Evolutionary conservation across 2,113 vertebrate species (phyloP).

Genomic region (Sylvietta virens): DNA sequence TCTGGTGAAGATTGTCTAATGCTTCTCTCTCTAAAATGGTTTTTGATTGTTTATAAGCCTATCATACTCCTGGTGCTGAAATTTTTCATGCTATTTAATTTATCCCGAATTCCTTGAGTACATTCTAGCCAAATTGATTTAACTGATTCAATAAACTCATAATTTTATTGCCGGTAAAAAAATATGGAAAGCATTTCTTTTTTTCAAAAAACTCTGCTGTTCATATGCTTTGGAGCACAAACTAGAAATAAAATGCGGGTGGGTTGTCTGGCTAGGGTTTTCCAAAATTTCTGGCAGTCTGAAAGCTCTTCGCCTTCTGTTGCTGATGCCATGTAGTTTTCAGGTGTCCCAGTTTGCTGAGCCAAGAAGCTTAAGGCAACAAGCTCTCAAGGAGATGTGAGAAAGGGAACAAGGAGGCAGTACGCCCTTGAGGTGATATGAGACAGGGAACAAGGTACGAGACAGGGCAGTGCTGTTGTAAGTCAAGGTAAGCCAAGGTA

Average conservation of each 20-base stretch:
- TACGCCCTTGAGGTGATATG: neutral
- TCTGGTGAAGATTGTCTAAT: neutral
- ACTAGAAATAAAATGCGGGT: neutral
- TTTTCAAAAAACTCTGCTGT: neutral
- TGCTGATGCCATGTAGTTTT: neutral
- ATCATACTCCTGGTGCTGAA: neutral
- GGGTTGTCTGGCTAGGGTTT: neutral
- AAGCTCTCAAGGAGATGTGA: neutral
- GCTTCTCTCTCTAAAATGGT: neutral
- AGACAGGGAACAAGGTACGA: neutral
- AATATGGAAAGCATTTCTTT: neutral
- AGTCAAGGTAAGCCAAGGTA: neutral
- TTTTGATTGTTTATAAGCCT: neutral
- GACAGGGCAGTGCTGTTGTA: fast-evolving
- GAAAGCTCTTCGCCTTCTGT: neutral
- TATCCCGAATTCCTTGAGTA: neutral
- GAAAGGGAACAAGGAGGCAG: neutral
- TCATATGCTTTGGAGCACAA: neutral
- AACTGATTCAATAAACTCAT: neutral
- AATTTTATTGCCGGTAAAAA: neutral
- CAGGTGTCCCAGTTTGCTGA: neutral
- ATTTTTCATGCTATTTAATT: neutral
- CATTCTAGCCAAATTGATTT: neutral
- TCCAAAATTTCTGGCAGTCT: neutral
- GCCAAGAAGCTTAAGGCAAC: neutral